Conservation (phyloP, 2,888 invertebrate species). For the Amphipoea oculea region DNA sequence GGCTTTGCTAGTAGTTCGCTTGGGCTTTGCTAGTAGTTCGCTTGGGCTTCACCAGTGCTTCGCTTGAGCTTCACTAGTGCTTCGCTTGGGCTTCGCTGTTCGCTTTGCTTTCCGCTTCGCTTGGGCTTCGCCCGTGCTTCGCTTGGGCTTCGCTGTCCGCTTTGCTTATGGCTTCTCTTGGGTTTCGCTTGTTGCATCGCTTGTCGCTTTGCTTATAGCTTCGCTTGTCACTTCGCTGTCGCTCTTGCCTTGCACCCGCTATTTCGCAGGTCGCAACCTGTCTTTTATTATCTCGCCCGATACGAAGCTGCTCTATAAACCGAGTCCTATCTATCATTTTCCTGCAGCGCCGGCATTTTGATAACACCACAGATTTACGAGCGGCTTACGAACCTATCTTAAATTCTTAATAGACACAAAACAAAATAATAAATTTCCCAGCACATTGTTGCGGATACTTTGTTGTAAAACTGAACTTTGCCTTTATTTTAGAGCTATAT, state of each 20-base stretch:
- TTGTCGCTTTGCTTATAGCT: no score
- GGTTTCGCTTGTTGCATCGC: not conserved
- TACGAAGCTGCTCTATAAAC: constrained; percentile 58
- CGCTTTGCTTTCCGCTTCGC: no score
- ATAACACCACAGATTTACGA: constrained; percentile 74
- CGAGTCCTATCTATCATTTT: constrained; percentile 71
- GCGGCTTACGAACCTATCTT: constrained; percentile 63
- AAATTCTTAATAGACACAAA: constrained; percentile 62
- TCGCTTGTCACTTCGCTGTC: not conserved
- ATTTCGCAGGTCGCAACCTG: constrained; percentile 41
- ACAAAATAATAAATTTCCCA: constrained; percentile 41
- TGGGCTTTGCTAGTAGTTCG: no score
- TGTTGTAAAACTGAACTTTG: constrained; percentile 33
- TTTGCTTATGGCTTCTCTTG: no score
- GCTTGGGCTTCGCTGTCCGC: no score
- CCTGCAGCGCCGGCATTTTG: constrained; percentile 66
- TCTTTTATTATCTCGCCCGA: constrained; percentile 46
- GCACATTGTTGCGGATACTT: constrained; percentile 54
- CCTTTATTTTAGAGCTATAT: constrained; percentile 29
- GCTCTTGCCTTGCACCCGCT: not conserved
- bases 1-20: not conserved
- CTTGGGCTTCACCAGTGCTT: not conserved
- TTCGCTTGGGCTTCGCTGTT: no score
- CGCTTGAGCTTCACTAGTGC: not conserved
- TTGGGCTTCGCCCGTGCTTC: not conserved